phyloP scores from a whole-genome alignment of 2,797 vertebrate genomes.

The Pteropus rufus region DNA sequence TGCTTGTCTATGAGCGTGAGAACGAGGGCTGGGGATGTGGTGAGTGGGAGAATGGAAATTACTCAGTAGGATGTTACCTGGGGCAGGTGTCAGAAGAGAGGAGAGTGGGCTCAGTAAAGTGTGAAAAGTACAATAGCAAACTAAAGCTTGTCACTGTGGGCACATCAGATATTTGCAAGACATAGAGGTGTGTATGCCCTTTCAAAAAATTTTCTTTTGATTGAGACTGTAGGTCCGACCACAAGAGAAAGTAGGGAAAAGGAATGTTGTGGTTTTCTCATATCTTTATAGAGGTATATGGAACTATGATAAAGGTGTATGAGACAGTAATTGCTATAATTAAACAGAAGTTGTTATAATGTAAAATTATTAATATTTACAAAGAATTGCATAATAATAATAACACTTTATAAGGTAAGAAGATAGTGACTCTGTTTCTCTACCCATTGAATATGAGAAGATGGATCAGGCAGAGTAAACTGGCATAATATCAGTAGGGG shows the following conservation, averaged over 20 bases:
- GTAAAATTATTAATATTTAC: background rate
- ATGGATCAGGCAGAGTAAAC: background rate
- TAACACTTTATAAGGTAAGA: background rate
- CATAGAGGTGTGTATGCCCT: background rate
- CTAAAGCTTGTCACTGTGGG: background rate
- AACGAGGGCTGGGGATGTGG: no score
- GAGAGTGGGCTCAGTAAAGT: background rate
- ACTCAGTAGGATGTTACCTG: background rate
- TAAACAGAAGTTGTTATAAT: background rate
- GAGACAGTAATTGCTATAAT: background rate
- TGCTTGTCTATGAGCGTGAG: background rate
- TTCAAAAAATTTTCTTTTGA: slow-evolving; percentile 23
- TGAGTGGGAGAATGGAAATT: background rate
- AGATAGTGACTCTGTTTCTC: background rate
- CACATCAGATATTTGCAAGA: background rate
- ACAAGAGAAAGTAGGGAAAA: background rate
- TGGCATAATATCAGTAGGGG: background rate
- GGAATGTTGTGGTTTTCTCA: background rate
- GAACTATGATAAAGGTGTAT: background rate
- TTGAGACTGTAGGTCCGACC: background rate
- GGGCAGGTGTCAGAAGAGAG: background rate
- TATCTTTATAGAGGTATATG: background rate
- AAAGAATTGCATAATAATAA: background rate
- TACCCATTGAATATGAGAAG: background rate
- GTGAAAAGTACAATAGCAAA: background rate